These are phyloP conservation scores for Flexamia atlantica DNA, from an alignment of 2,888 invertebrate genomes.

Conservation along the genomic window DNA sequence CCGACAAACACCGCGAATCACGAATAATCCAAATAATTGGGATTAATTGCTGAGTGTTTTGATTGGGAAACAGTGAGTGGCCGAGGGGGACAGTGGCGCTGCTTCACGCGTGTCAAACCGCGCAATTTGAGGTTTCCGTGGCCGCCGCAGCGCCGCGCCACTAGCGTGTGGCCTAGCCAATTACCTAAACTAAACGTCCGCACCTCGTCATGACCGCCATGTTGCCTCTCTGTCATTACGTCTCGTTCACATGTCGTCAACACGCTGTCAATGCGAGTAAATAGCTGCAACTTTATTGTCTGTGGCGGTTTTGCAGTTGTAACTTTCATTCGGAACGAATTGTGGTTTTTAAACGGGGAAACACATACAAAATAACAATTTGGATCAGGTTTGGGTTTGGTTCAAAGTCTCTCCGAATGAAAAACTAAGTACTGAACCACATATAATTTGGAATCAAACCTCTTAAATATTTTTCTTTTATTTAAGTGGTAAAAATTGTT, in stretches of 20 bases:
- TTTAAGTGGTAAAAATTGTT: too few species aligned
- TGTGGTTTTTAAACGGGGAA: background rate
- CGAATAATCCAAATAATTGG: slow-evolving; percentile 35
- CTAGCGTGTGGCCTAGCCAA: slow-evolving; percentile 35
- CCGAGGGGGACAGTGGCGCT: background rate
- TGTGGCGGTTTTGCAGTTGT: slow-evolving; percentile 7
- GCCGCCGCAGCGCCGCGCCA: slow-evolving; percentile 30
- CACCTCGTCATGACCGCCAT: slow-evolving; percentile 36
- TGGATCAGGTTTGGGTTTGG: too few species aligned
- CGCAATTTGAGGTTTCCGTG: slow-evolving; percentile 54
- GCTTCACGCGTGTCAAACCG: slow-evolving; percentile 32
- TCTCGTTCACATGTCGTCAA: slow-evolving; percentile 17
- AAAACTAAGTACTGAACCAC: too few species aligned
- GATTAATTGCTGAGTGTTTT: slow-evolving; percentile 26
- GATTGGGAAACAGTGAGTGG: slow-evolving; percentile 31
- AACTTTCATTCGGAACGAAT: background rate
- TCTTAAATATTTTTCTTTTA: too few species aligned
- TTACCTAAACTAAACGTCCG: slow-evolving; percentile 53
- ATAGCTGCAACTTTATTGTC: slow-evolving; percentile 27
- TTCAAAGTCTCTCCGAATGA: too few species aligned
- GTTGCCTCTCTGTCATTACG: slow-evolving; percentile 31
- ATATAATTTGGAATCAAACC: too few species aligned
- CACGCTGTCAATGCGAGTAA: slow-evolving; percentile 14
- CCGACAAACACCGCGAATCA: background rate
- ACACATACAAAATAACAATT: background rate